Conservation (phyloP, 2,797 vertebrate genomes). For the Geotrypetes seraphini region DNA sequence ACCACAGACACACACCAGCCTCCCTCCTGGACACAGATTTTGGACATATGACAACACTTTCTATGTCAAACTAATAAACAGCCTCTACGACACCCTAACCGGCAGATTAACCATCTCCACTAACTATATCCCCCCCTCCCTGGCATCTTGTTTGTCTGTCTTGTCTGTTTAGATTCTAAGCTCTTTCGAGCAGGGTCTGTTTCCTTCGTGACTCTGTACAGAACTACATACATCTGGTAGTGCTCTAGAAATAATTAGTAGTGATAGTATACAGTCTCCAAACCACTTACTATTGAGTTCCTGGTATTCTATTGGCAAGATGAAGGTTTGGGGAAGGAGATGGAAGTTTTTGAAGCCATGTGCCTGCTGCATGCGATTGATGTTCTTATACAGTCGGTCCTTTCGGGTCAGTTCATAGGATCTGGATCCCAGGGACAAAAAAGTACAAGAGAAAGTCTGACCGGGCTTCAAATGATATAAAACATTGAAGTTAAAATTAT, state of each 20-base stretch:
- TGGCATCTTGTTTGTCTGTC: too few relatives aligned
- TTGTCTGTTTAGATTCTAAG: too few relatives aligned
- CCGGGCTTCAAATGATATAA: not conserved
- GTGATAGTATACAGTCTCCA: not conserved
- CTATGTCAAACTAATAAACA: not conserved
- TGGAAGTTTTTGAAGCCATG: conserved; percentile 87
- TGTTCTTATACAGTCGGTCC: conserved; percentile 90
- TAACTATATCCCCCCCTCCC: too few relatives aligned
- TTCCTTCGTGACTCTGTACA: too few relatives aligned
- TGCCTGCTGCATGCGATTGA: conserved; percentile 87
- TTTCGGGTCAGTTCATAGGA: conserved; percentile 93
- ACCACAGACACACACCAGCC: not conserved
- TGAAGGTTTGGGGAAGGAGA: conserved; percentile 86
- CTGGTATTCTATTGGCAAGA: conserved; percentile 82
- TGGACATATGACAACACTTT: not conserved
- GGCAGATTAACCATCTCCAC: too few relatives aligned
- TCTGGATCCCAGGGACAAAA: conserved; percentile 60
- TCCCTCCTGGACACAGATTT: not conserved
- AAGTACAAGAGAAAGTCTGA: too few relatives aligned
- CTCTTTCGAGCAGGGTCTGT: too few relatives aligned
- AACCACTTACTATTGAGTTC: conserved; percentile 86
- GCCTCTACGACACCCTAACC: too few relatives aligned
- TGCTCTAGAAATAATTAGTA: too few relatives aligned
- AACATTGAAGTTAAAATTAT: too few relatives aligned
- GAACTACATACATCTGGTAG: too few relatives aligned